Base-by-base conservation (phyloP, 2,888 invertebrate genomes). In the Slavum lentiscoides region DNA sequence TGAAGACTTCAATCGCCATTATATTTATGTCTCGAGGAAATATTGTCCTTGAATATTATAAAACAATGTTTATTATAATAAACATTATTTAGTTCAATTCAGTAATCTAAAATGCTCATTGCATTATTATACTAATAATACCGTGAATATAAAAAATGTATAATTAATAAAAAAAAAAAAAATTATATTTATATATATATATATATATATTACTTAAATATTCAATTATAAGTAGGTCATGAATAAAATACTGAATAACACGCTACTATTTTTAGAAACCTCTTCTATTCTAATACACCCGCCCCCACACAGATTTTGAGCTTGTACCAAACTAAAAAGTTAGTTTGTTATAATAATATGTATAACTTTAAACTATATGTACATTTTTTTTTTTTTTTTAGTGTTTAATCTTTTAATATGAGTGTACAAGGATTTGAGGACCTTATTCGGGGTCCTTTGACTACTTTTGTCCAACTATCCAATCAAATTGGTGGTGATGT, bases 401-500 rank as follows among this genome's bases (percentile, higher is more conserved):
- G 70, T 3, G 21, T 62, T 62, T 69, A 49, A 21, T 58, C 62
- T 55, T 80, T 74, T 86, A 88, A 85, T 84, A 94, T 94, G 94
- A 93, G 93, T 86, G 90, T 93, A 84, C 89, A 90, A 85, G 93
- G 92, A 23, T 94, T 91, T 86, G 90, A 91, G 85, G 92, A 93
- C 86, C 89, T 94, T 83, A 86, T 94, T 83, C 88, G 90, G 86
- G 94, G 93, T 74, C 91, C 94, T 70, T 89, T 97, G 85, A 90
- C 90, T 84, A 90, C 92, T 83, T 97, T 92, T 87, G 86, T 95
- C 83, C 88, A 90, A 82, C 88, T 92, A 82, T 95, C 96, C 82
- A 88, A 90, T 86, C 89, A 93, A 87, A 94, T 97, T 84, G 95
- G 95, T 64, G 94, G 93, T 37, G 94, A 94, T 89, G 93, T 95